phyloP scores from a whole-genome alignment of 2,888 invertebrate species.

The Tubulanus polymorphus region DNA sequence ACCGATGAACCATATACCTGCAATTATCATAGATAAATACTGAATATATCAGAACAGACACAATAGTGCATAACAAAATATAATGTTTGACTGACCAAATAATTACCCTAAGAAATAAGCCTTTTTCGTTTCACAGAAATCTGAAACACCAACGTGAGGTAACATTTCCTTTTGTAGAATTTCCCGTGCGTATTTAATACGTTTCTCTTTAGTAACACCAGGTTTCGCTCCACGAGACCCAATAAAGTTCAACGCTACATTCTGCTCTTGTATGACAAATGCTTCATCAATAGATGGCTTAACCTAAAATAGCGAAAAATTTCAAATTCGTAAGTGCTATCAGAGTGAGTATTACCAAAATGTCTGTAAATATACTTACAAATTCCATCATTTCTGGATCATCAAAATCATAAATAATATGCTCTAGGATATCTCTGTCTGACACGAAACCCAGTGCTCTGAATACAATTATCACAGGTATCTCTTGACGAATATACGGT shows the following conservation, averaged over 20 bases:
- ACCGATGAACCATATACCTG: slow-evolving; percentile 95
- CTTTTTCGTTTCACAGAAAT: slow-evolving; percentile 99
- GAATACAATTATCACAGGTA: slow-evolving; percentile 99
- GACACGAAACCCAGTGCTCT: slow-evolving; percentile 98
- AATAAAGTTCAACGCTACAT: slow-evolving; percentile 97
- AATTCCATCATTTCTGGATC: slow-evolving; percentile 99
- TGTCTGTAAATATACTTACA: slow-evolving; percentile 57
- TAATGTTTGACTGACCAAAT: no score
- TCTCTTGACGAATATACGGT: slow-evolving; percentile 98
- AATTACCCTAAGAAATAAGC: slow-evolving; percentile 86
- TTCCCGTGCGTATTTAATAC: slow-evolving; percentile 98
- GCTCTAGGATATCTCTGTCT: slow-evolving; percentile 97
- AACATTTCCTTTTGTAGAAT: slow-evolving; percentile 99
- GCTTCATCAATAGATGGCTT: slow-evolving; percentile 99
- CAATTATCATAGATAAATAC: slow-evolving; percentile 8
- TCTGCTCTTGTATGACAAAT: slow-evolving; percentile 98
- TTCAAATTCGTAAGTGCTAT: neutral
- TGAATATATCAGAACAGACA: neutral
- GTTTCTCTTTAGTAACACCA: slow-evolving; percentile 97
- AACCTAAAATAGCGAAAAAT: slow-evolving; percentile 53
- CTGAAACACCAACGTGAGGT: slow-evolving; percentile 98
- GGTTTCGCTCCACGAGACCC: slow-evolving; percentile 95
- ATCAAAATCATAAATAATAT: slow-evolving; percentile 99
- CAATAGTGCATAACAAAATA: neutral
- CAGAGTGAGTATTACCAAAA: neutral